Evolutionary conservation across 2,888 invertebrate species (phyloP).

Genomic region (Sphaerophoria rueppellii): DNA sequence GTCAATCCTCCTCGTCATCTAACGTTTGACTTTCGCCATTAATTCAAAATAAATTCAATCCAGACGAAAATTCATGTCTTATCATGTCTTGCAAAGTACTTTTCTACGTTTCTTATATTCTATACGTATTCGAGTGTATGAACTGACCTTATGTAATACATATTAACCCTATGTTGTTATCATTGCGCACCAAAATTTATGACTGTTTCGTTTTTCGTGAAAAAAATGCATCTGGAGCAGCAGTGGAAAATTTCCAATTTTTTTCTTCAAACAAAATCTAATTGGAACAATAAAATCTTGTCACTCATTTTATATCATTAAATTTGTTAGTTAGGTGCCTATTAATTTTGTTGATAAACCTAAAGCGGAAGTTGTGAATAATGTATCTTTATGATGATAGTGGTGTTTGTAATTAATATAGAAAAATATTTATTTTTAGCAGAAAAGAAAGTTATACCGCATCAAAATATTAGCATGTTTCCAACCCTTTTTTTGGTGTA

Average conservation of each 20-base stretch:
- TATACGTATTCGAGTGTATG: not conserved
- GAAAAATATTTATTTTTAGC: not conserved
- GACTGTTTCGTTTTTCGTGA: constrained; percentile 24
- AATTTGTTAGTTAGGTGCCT: not conserved
- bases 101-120: not conserved
- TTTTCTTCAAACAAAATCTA: not conserved
- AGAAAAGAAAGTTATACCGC: constrained; percentile 60
- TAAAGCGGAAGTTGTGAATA: not conserved
- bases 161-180: constrained; percentile 41
- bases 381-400: not conserved
- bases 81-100: not conserved
- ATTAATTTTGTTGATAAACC: not conserved
- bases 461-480: not conserved
- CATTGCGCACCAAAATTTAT: constrained; percentile 59
- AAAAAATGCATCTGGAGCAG: constrained; percentile 11
- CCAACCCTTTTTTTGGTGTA: not conserved
- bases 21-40: not conserved
- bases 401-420: not conserved
- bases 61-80: constrained; percentile 6
- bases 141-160: constrained; percentile 67
- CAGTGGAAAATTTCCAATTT: constrained; percentile 65
- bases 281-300: not conserved
- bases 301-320: not conserved
- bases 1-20: not conserved
- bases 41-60: not conserved